phyloP scores from a whole-genome alignment of 2,797 vertebrate species.

The Cyprinella venusta region DNA sequence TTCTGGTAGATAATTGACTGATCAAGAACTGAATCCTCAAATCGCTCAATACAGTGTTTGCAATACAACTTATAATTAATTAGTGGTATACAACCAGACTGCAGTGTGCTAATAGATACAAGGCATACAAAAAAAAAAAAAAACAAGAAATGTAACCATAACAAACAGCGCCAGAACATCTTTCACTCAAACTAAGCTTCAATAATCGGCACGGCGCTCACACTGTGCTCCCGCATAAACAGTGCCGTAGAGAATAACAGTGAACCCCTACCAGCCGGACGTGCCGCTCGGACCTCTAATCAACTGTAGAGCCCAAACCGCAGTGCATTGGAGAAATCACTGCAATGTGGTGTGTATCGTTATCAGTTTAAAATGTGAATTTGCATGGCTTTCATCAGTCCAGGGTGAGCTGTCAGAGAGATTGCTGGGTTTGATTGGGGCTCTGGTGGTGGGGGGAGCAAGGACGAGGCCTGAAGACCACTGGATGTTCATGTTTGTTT shows the following conservation, averaged over 20 bases:
- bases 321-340: constrained; percentile 61
- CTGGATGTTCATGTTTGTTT: constrained; percentile 83
- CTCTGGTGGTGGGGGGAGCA: constrained; percentile 64
- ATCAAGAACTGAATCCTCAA: background rate
- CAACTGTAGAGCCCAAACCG: constrained; percentile 26
- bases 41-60: background rate
- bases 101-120: background rate
- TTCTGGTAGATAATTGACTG: background rate
- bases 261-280: constrained; percentile 32
- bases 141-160: background rate
- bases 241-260: constrained; percentile 28
- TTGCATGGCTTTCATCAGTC: constrained; percentile 82
- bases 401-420: constrained; percentile 72
- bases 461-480: constrained; percentile 70
- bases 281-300: constrained; percentile 42
- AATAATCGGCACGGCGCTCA: background rate
- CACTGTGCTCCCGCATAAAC: background rate
- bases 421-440: constrained; percentile 72
- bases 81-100: background rate
- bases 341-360: constrained; percentile 66
- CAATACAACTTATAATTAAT: background rate
- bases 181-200: constrained; percentile 3
- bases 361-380: constrained; percentile 78
- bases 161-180: background rate
- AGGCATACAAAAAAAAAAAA: too few relatives aligned